Evolutionary conservation across 1,140 invertebrate species (phyloP), one percentile per base, ranked within the genome.

Genomic region (Dendroctonus ponderosae): DNA sequence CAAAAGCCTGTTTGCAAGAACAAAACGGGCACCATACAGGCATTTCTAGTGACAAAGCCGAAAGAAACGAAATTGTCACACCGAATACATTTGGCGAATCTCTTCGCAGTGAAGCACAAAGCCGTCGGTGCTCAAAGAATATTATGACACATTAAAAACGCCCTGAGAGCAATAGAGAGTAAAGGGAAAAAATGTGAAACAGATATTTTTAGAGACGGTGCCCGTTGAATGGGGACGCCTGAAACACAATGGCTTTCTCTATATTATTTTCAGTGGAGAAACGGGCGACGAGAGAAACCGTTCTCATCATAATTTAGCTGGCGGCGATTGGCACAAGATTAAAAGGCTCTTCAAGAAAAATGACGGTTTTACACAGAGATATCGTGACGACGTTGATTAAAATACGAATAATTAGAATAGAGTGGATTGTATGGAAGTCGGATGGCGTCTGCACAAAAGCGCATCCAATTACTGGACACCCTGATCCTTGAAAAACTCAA

Each of bases 81-180:
- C 26, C 26, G 26, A 26, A 26, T 26, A 26, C 26, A 26, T 26
- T 26, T 26, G 26, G 26, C 26, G 26, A 26, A 26, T 26, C 26
- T 26, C 26, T 26, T 26, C 26, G 26, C 26, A 26, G 26, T 26
- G 26, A 26, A 26, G 26, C 26, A 26, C 26, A 26, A 26, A 26
- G 26, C 26, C 3, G 26, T 26, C 26, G 26, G 26, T 26, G 26
- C 26, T 26, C 26, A 62, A 63, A 54, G 61, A 38, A 63, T 63
- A 63, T 63, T 63, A 63, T 63, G 61, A 63, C 61, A 63, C 61
- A 63, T 63, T 63, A 63, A 63, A 63, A 63, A 63, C 61, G 61
- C 61, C 61, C 50, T n/a, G 51, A 63, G 61, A 54, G 61, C 61
- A 54, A 63, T 63, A 38, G 8, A 61, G 50, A 63, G 52, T 62